Evolutionary conservation across 1,140 invertebrate genomes (phyloP), one percentile per base, ranked within the genome.

Genomic region (Laupala kohalensis): DNA sequence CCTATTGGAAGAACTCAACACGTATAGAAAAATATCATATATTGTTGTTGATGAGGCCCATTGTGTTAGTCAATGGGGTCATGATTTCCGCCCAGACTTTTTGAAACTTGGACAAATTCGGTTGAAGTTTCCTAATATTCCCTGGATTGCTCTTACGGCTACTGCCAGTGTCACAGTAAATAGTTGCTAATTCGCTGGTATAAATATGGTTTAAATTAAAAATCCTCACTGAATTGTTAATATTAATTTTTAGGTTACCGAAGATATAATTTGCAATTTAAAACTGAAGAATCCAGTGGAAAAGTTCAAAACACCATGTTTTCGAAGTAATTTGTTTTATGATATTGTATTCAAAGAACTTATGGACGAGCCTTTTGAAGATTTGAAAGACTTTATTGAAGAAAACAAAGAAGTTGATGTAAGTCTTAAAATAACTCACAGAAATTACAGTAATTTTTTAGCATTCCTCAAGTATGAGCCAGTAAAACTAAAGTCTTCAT

Each of bases 11-110:
- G 77, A 80, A 68, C 76, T 90, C 23, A 73, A 82, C 69, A 81
- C 83, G 64, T 80, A 79, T 72, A 80, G 83, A 37, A 82, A 86
- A 71, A 72, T 90, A 12, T 82, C 82, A 6, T 88, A 86, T 75
- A 83, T 90, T 74, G 84, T 88, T 25, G 91, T 99, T 15, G 97
- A 99, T 83, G 97, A 99, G 85, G 96, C 95, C 13, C 96, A 99
- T 80, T 99, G 96, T 84, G 95, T 98, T 0, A 96, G 93, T 78
- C 91, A 98, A 77, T 99, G 96, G 96, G 96, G 96, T 1, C 96
- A 99, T 81, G 96, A 98, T 81, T 99, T 99, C 80, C 83, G 96
- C 27, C 93, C 93, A 0, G 93, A 98, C 80, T 99, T 98, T 80
- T 84, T 97, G 4, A 95, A 92, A 80, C 80, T 99, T 3, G 93